phyloP scores from a whole-genome alignment of 2,113 vertebrate species.

The Pelecanus crispus region DNA sequence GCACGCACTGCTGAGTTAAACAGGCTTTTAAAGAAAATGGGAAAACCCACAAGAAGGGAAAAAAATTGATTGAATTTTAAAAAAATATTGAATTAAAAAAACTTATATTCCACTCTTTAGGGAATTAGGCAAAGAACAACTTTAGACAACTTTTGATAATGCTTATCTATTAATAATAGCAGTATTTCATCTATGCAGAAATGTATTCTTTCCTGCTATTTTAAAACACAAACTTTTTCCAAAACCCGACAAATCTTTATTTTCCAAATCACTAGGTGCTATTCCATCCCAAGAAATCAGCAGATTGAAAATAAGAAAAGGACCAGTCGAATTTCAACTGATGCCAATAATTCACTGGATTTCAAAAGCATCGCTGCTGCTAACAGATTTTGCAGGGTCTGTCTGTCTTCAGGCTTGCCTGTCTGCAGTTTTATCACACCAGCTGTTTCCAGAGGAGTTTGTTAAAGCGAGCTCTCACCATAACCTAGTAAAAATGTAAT shows the following conservation, averaged over 20 bases:
- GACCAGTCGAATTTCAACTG: neutral
- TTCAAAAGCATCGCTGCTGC: neutral
- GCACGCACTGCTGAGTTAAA: neutral
- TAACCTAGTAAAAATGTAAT: rapidly evolving
- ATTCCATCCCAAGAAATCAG: neutral
- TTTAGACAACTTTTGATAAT: neutral
- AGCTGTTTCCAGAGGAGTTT: neutral
- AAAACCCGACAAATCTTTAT: neutral
- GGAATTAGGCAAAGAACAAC: neutral
- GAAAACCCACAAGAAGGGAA: neutral
- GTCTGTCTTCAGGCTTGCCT: no score
- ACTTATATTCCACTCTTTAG: neutral
- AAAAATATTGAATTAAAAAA: neutral
- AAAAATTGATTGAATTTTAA: neutral
- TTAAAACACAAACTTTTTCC: neutral
- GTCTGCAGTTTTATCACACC: neutral
- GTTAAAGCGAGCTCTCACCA: neutral
- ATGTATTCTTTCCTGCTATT: neutral
- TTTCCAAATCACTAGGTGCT: neutral
- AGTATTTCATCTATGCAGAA: neutral
- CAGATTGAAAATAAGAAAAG: neutral
- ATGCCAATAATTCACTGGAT: neutral
- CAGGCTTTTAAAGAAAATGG: neutral
- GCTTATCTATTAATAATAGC: neutral
- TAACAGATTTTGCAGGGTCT: no score